Base-by-base conservation (phyloP, 2,113 vertebrate genomes). In the Alligator sinensis region DNA sequence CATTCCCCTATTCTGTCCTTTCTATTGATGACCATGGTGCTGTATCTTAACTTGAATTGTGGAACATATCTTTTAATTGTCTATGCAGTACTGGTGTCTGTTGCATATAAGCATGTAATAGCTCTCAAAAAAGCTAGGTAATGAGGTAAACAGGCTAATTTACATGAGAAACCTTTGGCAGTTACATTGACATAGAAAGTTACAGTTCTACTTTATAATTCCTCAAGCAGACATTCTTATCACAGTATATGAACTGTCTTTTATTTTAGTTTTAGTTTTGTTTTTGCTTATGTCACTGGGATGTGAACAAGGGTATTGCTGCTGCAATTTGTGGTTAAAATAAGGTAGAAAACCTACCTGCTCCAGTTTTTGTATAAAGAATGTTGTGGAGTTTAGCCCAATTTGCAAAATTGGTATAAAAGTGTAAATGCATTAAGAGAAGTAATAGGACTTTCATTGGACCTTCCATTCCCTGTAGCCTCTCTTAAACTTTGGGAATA, bases 191-290 rank as follows among this genome's bases (percentile, higher is more conserved):
- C 47, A 47, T 47, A 47, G 47, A 47, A 7, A 47, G 47, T 9
- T 64, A 64, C 28, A 64, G 63, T 28, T 64, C 25, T 64, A 64
- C 63, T 64, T 24, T 64, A 64, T 64, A 13, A 25, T 27, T 27
- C 63, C 25, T 64, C 63, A 64, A 27, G 28, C 28, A 27, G 6
- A 64, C 24, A 64, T 4, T 64, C 63, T 28, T 64, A 64, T 28
- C 27, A 28, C 63, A 64, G 63, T 64, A 64, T 24, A 25, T 64
- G 25, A 64, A 13, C 28, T 14, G 5, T 30, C 88, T 88, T 84
- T 47, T 47, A 47, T 89, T 92, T 83, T 92, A 59, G 77, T 89
- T 57, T 94, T 91, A 77, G 4, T 75, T 24, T 88, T 70, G 82
- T 80, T 91, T 27, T 63, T 63, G 24, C 21, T 58, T 4, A 87